Evolutionary conservation across 2,888 invertebrate genomes (phyloP), one percentile per base, ranked within the genome.

Genomic region (Acanthopleura granulata): DNA sequence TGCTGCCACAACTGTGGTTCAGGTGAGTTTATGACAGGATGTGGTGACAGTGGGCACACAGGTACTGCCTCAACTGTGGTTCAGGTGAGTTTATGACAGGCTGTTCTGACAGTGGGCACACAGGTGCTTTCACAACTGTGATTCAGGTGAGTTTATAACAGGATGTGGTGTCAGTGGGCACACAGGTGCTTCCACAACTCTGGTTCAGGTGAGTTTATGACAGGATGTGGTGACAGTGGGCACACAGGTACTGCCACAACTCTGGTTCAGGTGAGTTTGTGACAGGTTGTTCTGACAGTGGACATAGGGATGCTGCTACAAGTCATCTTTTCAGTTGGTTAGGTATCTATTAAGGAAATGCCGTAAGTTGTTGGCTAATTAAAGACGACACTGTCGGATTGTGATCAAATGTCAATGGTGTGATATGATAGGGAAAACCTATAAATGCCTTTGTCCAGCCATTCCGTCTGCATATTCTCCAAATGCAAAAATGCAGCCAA

Each of bases 1-100:
- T 89, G n/a, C 71, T 89, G 25, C 89, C 89, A 11, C 86, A 86
- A 73, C 80, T 89, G 16, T 89, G 86, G 85, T 88, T 84, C 78
- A 84, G 89, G 57, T 57, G 40, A 40, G 40, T 40, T 82, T 87
- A 82, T 72, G 40, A 40, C 40, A 40, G 3, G 40, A 6, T 40
- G 40, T 40, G 3, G 40, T 40, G 40, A 40, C 40, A 40, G 40
- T 74, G n/a, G 50, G n/a, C 49, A 15, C 6, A 27, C 22, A n/a
- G 27, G 29, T 72, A 22, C 50, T 70, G 18, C 78, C 76, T 6
- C 80, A 81, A 80, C 9, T 6, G 4, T 40, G 40, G 40, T 9
- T 40, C 40, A 40, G 40, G 40, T 40, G 40, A 40, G 40, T 74
- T 79, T 62, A 25, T n/a, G 30, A n/a, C 30, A 62, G 14, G 29